Percentiles rank a stretch among this genome's conserved stretches.
Conservation (phyloP, 2,113 vertebrate genomes). For the Lasiurus cinereus region DNA sequence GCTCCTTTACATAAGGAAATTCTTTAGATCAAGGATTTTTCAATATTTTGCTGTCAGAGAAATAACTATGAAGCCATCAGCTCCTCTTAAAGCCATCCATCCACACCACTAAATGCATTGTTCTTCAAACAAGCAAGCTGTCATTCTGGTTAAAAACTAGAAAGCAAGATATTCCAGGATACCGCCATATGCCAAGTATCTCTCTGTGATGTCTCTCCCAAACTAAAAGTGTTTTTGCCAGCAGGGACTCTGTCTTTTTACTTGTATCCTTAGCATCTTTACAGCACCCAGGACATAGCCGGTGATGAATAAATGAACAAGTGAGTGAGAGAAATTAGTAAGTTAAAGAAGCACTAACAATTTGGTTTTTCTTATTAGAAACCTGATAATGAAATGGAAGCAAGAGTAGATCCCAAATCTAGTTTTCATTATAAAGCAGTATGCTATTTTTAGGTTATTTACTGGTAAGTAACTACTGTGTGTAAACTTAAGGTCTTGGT, state of each 20-base stretch:
- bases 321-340: slow-evolving; percentile 47
- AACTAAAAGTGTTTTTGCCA: slow-evolving; percentile 54
- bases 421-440: slow-evolving; percentile 58
- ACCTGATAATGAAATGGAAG: slow-evolving; percentile 23
- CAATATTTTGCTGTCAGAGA: slow-evolving; percentile 55
- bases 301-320: slow-evolving; percentile 7
- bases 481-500: slow-evolving; percentile 26
- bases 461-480: slow-evolving; percentile 35
- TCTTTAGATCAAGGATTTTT: slow-evolving; percentile 49
- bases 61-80: slow-evolving; percentile 46
- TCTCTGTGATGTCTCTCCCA: background rate
- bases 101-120: slow-evolving; percentile 21
- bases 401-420: background rate
- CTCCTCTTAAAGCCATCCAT: slow-evolving; percentile 42
- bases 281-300: background rate
- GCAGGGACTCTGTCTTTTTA: background rate
- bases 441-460: slow-evolving; percentile 38
- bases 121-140: slow-evolving; percentile 53
- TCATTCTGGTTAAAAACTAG: slow-evolving; percentile 48
- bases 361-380: slow-evolving; percentile 46
- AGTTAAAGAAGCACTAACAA: slow-evolving; percentile 51
- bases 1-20: slow-evolving; percentile 22
- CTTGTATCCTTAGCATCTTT: background rate
- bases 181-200: background rate
- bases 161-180: slow-evolving; percentile 45